Base-by-base conservation (phyloP, 2,888 invertebrate species). In the Mechanitis mazaeus region DNA sequence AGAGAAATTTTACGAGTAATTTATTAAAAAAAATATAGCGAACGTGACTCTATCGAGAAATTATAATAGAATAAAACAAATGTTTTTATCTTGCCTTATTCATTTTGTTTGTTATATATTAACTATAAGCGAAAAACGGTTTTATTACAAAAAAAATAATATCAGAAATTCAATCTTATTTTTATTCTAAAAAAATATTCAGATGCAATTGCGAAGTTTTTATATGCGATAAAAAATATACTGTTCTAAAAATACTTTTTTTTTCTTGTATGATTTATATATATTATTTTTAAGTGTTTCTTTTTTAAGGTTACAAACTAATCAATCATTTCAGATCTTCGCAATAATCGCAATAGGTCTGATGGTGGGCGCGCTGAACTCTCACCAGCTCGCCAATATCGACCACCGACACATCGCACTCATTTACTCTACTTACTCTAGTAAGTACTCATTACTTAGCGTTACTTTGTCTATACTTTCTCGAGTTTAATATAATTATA, bases 341-440 rank as follows among this genome's bases (percentile, higher is more conserved):
- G 90, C 93, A 4, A 86, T 93, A 55, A 90, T 93, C 47, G 93
- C 93, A 59, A 90, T 93, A 55, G 93, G 93, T 3, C 82, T 94
- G 68, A 88, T 93, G 47, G 92, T 92, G 56, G 93, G 94, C 59
- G 94, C 94, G 1, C 88, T 93, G 45, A 90, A 91, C 72, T 90
- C 85, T 12, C 90, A 87, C 2, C 84, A 87, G 68, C 85, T 91
- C n/a, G 83, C 93, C 47, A 91, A 92, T 38, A 81, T 87, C 75
- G 75, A 91, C 81, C 72, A 92, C 82, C 76, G 87, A 83, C 79
- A 94, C 73, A 91, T 93, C 28, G 94, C 93, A 0, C 85, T 94
- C 65, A 92, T 94, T 79, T 94, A 93, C 81, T 92, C 93, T 12
- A 90, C 93, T 3, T 92, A 92, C 75, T 92, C 92, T 12, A 88